Conservation (phyloP, 1,140 invertebrate species). For the Ectropis grisescens region DNA sequence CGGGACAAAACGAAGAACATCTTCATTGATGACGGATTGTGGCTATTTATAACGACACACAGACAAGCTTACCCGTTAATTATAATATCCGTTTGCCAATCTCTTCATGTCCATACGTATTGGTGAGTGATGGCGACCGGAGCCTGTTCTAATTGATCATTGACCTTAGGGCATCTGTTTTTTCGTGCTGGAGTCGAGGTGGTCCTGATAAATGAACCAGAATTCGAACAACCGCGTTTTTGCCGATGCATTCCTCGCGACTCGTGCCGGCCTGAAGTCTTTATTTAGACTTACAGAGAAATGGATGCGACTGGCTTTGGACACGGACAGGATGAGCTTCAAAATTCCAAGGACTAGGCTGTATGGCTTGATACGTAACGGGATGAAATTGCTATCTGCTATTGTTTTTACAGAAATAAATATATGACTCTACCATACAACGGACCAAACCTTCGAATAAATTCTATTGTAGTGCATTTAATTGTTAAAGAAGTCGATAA, state of each 20-base stretch:
- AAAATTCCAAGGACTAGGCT: no score
- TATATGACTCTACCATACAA: no score
- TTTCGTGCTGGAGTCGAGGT: constrained; percentile 13
- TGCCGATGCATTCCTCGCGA: constrained; percentile 1
- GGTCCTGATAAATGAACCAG: constrained; percentile 23
- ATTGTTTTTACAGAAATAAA: no score
- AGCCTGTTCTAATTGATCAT: constrained; percentile 12
- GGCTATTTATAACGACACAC: background rate
- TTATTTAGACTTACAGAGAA: constrained; percentile 8
- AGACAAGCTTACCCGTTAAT: background rate
- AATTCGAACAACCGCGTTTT: constrained; percentile 18
- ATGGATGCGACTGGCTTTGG: constrained; percentile 1
- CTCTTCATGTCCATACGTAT: background rate
- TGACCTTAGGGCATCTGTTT: constrained; percentile 13
- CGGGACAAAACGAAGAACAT: no score
- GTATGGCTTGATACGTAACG: no score
- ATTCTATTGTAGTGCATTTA: no score
- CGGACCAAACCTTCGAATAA: no score
- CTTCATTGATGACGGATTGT: background rate
- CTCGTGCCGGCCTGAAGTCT: constrained; percentile 7
- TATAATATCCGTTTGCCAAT: background rate
- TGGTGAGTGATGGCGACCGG: constrained; percentile 7
- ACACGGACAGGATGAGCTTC: constrained; percentile 1
- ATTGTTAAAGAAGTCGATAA: no score
- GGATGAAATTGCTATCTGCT: no score